phyloP scores from a whole-genome alignment of 1,140 invertebrate genomes.

The Pectinophora gossypiella region DNA sequence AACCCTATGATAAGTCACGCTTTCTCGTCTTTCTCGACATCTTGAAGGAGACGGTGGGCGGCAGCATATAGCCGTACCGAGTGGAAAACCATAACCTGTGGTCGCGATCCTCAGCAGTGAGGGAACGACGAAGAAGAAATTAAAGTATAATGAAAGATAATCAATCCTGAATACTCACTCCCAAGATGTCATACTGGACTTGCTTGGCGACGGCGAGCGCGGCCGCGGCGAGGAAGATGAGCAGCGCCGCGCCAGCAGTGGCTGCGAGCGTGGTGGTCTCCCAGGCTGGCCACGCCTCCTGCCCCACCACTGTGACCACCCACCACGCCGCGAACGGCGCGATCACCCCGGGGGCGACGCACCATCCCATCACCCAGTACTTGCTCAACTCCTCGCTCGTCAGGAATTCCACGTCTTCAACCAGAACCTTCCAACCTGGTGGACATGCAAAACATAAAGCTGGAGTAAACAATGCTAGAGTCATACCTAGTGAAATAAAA shows the following conservation, averaged over 20 bases:
- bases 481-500: too few relatives aligned
- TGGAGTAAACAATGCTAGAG: too few relatives aligned
- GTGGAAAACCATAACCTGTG: too few relatives aligned
- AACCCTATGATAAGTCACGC: too few relatives aligned
- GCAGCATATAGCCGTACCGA: too few relatives aligned
- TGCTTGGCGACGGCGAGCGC: slow-evolving; percentile 37
- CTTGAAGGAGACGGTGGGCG: too few relatives aligned
- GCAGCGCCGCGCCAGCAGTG: background rate
- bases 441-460: too few relatives aligned
- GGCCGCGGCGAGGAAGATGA: slow-evolving; percentile 30
- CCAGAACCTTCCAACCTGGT: slow-evolving; percentile 48
- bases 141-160: too few relatives aligned
- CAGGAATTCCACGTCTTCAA: slow-evolving; percentile 55
- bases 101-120: too few relatives aligned
- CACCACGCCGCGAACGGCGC: slow-evolving; percentile 35
- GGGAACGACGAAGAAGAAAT: too few relatives aligned
- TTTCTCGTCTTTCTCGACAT: too few relatives aligned
- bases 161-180: slow-evolving; percentile 27
- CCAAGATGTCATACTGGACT: slow-evolving; percentile 46
- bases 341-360: slow-evolving; percentile 23
- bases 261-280: slow-evolving; percentile 19
- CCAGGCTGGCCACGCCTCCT: slow-evolving; percentile 32
- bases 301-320: slow-evolving; percentile 17
- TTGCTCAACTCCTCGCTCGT: slow-evolving; percentile 27
- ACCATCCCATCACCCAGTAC: slow-evolving; percentile 48